Conservation (phyloP, 1,140 invertebrate genomes). For the Nymphalis io region DNA sequence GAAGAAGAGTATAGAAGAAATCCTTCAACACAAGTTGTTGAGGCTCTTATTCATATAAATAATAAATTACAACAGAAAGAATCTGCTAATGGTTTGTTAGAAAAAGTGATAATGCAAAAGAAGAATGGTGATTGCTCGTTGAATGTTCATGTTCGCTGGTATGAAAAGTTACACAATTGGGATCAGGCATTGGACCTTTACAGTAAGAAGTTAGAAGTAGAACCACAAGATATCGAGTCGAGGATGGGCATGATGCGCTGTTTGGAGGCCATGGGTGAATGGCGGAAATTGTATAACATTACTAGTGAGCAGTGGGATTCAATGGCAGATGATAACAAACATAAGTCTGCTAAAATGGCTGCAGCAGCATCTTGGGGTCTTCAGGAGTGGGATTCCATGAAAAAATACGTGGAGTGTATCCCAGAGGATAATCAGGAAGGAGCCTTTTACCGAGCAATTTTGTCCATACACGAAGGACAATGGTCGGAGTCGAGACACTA, state of each 20-base stretch:
- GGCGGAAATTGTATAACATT: conserved; percentile 90
- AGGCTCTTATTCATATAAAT: conserved; percentile 97
- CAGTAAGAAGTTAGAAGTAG: conserved; percentile 84
- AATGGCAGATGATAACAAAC: conserved; percentile 85
- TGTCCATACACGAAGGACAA: conserved; percentile 94
- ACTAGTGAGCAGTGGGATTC: conserved; percentile 88
- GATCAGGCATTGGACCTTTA: conserved; percentile 96
- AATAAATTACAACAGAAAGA: conserved; percentile 99
- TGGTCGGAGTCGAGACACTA: conserved; percentile 88
- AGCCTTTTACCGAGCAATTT: conserved; percentile 96
- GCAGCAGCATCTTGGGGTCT: conserved; percentile 97
- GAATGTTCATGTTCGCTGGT: conserved; percentile 97
- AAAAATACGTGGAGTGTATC: conserved; percentile 91
- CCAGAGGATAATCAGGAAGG: conserved; percentile 95
- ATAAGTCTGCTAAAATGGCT: conserved; percentile 94
- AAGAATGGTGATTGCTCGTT: conserved; percentile 82
- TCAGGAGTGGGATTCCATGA: conserved; percentile 95
- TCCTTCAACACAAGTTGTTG: conserved; percentile 89
- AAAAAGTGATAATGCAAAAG: conserved; percentile 93
- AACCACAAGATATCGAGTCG: conserved; percentile 88
- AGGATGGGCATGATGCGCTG: conserved; percentile 97
- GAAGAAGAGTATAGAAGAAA: conserved; percentile 95
- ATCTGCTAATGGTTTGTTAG: conserved; percentile 94
- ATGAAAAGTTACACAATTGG: conserved; percentile 99
- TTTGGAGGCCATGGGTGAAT: conserved; percentile 97